Evolutionary conservation across 1,140 invertebrate species (phyloP).

Genomic region (Zaprionus davidi): DNA sequence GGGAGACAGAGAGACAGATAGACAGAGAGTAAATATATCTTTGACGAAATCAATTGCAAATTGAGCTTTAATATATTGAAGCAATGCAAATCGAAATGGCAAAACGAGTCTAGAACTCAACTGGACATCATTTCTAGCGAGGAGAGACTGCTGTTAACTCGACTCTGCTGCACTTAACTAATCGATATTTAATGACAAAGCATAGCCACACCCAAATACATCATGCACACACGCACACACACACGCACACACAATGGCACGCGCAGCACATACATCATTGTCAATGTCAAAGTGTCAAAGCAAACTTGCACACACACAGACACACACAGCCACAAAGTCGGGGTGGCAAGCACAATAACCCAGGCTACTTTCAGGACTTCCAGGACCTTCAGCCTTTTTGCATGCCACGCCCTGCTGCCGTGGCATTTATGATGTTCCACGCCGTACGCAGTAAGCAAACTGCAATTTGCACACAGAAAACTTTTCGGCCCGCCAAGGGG

Average conservation of each 20-base stretch:
- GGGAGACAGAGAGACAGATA: conserved; percentile 21
- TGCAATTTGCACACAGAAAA: conserved; percentile 66
- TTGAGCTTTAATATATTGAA: conserved; percentile 9
- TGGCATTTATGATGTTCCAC: conserved; percentile 73
- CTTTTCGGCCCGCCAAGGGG: conserved; percentile 27
- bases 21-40: conserved; percentile 20
- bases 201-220: conserved; percentile 45
- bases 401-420: conserved; percentile 52
- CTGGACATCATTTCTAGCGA: conserved; percentile 18
- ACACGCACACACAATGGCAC: conserved; percentile 37
- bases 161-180: conserved; percentile 45
- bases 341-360: conserved; percentile 29
- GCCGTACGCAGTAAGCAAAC: conserved; percentile 61
- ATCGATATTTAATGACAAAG: conserved; percentile 79
- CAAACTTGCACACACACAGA: conserved; percentile 56
- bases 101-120: conserved; percentile 1
- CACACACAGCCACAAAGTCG: conserved; percentile 11
- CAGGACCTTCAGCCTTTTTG: conserved; percentile 41
- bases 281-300: conserved; percentile 81
- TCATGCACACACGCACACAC: conserved; percentile 14
- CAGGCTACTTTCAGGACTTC: conserved; percentile 16
- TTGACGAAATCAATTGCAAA: background rate
- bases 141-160: conserved; percentile 50
- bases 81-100: conserved; percentile 26
- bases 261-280: conserved; percentile 74